phyloP scores from a whole-genome alignment of 92 coral and sea anemone genomes.

The Phymanthus crucifer region DNA sequence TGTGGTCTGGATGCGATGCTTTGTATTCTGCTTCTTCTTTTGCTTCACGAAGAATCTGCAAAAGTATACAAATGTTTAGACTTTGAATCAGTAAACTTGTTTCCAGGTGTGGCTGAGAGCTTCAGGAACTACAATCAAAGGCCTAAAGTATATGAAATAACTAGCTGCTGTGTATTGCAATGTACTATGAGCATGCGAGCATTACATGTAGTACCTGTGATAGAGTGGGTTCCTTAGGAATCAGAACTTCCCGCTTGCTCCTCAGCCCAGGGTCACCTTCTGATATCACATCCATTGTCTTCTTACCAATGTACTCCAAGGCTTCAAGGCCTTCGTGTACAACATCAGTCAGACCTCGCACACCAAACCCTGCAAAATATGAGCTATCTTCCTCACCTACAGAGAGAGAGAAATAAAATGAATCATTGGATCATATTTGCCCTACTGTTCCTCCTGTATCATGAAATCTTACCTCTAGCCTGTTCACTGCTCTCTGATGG shows the following conservation, averaged over 20 bases:
- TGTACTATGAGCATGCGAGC: no score
- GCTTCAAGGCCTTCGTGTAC: slow-evolving; percentile 91
- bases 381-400: slow-evolving; percentile 23
- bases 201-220: slow-evolving; percentile 65
- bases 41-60: slow-evolving; percentile 82
- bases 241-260: slow-evolving; percentile 65
- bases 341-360: slow-evolving; percentile 67
- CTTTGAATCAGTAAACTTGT: not conserved
- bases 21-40: slow-evolving; percentile 82
- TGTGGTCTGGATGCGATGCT: slow-evolving; percentile 45
- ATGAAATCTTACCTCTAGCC: not conserved
- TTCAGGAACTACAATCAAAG: no score
- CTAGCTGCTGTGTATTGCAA: no score
- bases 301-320: slow-evolving; percentile 90
- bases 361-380: slow-evolving; percentile 72
- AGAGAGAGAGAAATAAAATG: not conserved
- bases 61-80: not conserved
- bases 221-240: slow-evolving; percentile 73
- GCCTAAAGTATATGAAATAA: no score
- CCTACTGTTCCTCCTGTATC: not conserved
- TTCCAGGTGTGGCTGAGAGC: no score
- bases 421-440: no score
- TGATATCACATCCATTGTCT: slow-evolving; percentile 92
- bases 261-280: slow-evolving; percentile 95
- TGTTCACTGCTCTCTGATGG: slow-evolving; percentile 29